Evolutionary conservation across 2,113 vertebrate species (phyloP), one percentile per base, ranked within the genome.

Genomic region (Amazona vittata): DNA sequence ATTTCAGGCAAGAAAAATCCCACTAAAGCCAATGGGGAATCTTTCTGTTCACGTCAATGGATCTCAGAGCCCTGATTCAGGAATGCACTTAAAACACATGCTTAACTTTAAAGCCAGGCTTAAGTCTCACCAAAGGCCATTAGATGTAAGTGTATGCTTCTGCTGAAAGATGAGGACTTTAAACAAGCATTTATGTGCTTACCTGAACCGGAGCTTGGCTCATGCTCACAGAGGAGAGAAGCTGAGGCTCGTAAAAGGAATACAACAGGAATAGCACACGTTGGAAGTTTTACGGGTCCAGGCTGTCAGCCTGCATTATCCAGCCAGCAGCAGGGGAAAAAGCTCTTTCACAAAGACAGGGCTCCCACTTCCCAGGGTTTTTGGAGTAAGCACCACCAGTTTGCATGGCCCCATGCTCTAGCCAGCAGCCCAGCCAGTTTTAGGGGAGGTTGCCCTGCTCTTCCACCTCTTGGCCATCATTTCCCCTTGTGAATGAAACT

Each of bases 381-480:
- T 9, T 15, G 0, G 19, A 22, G 9, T 28, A 6, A 75, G 16
- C 11, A 0, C 5, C 5, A 0, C 1, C 1, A 12, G 2, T 15
- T 3, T 3, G 4, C 10, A 29, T 3, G 7, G 15, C 16, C 39
- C 25, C 10, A 0, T 5, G 9, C 5, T 1, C 35, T 3, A 6
- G 37, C 7, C 57, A 12, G 50, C 25, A n/a, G 31, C 10, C 53
- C 24, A 2, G 18, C 0, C 0, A 0, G 18, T 2, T 62, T 65
- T 26, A 10, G 49, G 71, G 19, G 29, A 17, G 5, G 10, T 18
- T 68, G 28, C 12, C 10, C 39, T 35, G 16, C 26, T 39, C 13
- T 53, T 46, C 26, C 33, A 35, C 41, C 14, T 57, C 57, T 63
- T 17, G 2, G 20, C n/a, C 4, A 0, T 12, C 24, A 3, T 46